phyloP scores from a whole-genome alignment of 2,113 vertebrate genomes.

The Nyctereutes procyonoides region DNA sequence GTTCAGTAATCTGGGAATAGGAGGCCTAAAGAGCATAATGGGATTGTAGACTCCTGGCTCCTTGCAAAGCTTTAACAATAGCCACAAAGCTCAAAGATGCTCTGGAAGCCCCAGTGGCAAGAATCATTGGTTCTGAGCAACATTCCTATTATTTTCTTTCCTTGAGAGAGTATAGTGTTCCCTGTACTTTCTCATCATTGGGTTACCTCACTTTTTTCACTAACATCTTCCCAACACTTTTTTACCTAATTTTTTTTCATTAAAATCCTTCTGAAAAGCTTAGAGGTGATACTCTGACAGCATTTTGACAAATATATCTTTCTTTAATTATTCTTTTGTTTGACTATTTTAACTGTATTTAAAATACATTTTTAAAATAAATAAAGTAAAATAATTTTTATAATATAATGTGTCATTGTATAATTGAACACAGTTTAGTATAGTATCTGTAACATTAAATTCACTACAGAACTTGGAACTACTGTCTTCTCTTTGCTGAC shows the following conservation, averaged over 20 bases:
- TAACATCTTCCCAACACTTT: not conserved
- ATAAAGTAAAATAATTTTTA: not conserved
- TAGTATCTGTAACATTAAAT: not conserved
- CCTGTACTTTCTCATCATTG: not conserved
- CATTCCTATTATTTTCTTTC: not conserved
- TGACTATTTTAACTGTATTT: not conserved
- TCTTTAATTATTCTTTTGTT: not conserved
- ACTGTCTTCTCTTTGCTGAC: not conserved
- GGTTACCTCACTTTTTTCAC: not conserved
- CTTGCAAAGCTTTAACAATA: not conserved
- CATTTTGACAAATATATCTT: not conserved
- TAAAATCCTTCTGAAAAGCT: not conserved
- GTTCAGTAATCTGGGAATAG: not conserved
- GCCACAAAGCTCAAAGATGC: not conserved
- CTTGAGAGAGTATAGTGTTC: not conserved
- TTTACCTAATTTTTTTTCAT: not conserved
- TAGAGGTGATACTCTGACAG: not conserved
- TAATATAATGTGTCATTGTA: not conserved
- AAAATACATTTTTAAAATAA: not conserved
- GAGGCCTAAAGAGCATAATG: not conserved
- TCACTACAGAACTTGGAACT: not conserved
- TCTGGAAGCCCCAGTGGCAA: not conserved
- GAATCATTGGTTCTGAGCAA: rapidly evolving
- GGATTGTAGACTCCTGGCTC: not conserved
- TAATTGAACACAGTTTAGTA: not conserved